These are phyloP conservation scores for Sinopyrophorus schimmeli DNA, from an alignment of 2,888 invertebrate species.

Conservation along the genomic window DNA sequence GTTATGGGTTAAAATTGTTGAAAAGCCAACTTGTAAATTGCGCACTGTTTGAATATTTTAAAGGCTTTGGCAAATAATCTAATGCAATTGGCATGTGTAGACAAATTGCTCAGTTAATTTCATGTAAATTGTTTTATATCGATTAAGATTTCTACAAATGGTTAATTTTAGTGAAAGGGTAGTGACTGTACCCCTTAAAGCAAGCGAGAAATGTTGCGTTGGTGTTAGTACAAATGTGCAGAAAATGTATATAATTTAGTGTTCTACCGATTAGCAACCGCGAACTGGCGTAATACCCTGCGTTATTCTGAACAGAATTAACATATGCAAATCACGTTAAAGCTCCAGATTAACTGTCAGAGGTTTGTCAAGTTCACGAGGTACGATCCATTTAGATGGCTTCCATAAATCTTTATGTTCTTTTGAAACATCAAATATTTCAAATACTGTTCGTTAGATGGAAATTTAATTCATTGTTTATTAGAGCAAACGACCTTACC, in stretches of 20 bases:
- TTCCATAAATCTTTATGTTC: too few relatives aligned
- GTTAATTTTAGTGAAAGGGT: conserved; percentile 21
- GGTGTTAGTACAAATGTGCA: conserved; percentile 34
- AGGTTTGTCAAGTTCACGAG: conserved; percentile 42
- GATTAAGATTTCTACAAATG: conserved; percentile 18
- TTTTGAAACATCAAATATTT: too few relatives aligned
- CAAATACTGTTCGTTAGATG: too few relatives aligned
- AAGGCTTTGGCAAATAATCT: conserved; percentile 35
- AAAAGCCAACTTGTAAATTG: not conserved
- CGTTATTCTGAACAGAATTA: conserved; percentile 46
- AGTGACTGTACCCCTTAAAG: not conserved
- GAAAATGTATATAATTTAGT: conserved; percentile 41
- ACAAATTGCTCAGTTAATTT: conserved; percentile 39
- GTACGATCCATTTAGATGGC: too few relatives aligned
- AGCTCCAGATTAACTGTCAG: conserved; percentile 51
- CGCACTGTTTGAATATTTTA: too few relatives aligned
- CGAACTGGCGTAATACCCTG: conserved; percentile 46
- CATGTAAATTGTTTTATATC: conserved; percentile 36
- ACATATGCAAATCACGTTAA: conserved; percentile 51
- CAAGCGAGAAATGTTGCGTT: conserved; percentile 21
- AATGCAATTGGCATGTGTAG: conserved; percentile 38
- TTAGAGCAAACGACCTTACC: too few relatives aligned
- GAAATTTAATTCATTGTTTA: too few relatives aligned
- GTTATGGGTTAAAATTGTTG: not conserved
- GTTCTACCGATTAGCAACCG: conserved; percentile 45